phyloP scores from a whole-genome alignment of 2,888 invertebrate genomes.

The Camptogramma bilineatum region DNA sequence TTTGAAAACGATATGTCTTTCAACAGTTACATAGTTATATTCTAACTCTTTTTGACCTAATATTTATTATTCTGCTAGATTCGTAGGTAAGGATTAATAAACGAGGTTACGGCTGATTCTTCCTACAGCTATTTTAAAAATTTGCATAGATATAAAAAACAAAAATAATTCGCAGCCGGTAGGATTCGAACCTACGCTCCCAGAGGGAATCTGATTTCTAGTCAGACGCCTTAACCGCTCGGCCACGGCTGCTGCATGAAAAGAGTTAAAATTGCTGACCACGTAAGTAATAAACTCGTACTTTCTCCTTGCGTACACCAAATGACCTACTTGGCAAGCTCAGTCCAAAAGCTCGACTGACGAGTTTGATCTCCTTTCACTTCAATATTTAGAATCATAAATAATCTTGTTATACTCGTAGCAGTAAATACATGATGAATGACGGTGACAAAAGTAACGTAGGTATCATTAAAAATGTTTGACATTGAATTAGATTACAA shows the following conservation, averaged over 20 bases:
- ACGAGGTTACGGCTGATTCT: neutral
- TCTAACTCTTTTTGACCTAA: too few species aligned
- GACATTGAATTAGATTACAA: too few species aligned
- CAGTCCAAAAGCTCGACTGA: slow-evolving; percentile 9
- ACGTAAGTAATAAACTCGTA: neutral
- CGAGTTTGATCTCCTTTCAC: slow-evolving; percentile 12
- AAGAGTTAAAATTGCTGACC: neutral
- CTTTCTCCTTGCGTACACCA: slow-evolving; percentile 11
- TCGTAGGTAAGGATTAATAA: too few species aligned
- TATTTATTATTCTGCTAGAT: neutral
- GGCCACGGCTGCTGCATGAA: slow-evolving; percentile 88
- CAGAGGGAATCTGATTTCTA: slow-evolving; percentile 95
- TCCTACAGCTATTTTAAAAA: neutral
- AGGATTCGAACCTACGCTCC: slow-evolving; percentile 96
- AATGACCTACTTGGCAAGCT: slow-evolving; percentile 10
- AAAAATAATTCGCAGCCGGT: slow-evolving; percentile 88
- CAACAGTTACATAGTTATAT: too few species aligned
- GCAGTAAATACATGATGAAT: too few species aligned
- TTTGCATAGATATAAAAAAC: neutral
- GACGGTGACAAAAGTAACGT: too few species aligned
- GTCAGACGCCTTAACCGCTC: slow-evolving; percentile 95
- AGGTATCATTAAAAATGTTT: too few species aligned
- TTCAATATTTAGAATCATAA: neutral
- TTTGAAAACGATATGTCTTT: too few species aligned
- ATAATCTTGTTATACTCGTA: too few species aligned